These are phyloP conservation scores for Solea senegalensis DNA, from an alignment of 2,113 vertebrate genomes.

Conservation along the genomic window DNA sequence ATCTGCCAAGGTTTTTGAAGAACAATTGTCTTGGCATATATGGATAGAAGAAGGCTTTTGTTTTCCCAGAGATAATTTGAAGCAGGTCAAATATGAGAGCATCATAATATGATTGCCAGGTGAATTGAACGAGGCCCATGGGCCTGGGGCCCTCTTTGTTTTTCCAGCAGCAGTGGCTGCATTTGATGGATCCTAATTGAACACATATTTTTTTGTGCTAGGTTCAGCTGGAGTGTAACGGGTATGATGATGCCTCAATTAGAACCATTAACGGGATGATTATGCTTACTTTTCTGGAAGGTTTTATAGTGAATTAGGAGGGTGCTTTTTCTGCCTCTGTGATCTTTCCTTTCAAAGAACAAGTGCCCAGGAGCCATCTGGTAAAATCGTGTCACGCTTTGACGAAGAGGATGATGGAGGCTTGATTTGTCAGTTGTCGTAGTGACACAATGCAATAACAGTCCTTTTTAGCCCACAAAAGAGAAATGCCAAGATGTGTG, in stretches of 20 bases:
- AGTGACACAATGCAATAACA: slow-evolving; percentile 61
- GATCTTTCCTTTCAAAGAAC: slow-evolving; percentile 49
- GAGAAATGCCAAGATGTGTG: slow-evolving; percentile 47
- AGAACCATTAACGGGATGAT: slow-evolving; percentile 72
- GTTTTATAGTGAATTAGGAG: slow-evolving; percentile 45
- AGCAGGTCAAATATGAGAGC: slow-evolving; percentile 68
- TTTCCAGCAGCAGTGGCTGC: slow-evolving; percentile 64
- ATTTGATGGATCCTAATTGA: slow-evolving; percentile 73
- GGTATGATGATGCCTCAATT: slow-evolving; percentile 74
- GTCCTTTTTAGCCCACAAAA: slow-evolving; percentile 61
- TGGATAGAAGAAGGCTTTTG: slow-evolving; percentile 55
- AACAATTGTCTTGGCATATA: slow-evolving; percentile 65
- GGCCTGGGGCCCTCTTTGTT: slow-evolving; percentile 66
- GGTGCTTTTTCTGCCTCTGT: slow-evolving; percentile 20
- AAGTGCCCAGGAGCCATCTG: slow-evolving; percentile 57
- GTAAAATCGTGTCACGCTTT: slow-evolving; percentile 53
- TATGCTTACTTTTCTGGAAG: slow-evolving; percentile 61
- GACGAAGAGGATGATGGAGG: slow-evolving; percentile 46
- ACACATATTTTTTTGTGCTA: slow-evolving; percentile 73
- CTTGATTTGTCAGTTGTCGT: slow-evolving; percentile 60
- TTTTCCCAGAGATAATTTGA: slow-evolving; percentile 76
- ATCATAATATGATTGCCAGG: slow-evolving; percentile 69
- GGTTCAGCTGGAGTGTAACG: slow-evolving; percentile 71
- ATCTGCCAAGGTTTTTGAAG: slow-evolving; percentile 72
- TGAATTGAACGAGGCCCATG: slow-evolving; percentile 65